Evolutionary conservation across 2,888 invertebrate species (phyloP), one percentile per base, ranked within the genome.

Genomic region (Catocala sponsa): DNA sequence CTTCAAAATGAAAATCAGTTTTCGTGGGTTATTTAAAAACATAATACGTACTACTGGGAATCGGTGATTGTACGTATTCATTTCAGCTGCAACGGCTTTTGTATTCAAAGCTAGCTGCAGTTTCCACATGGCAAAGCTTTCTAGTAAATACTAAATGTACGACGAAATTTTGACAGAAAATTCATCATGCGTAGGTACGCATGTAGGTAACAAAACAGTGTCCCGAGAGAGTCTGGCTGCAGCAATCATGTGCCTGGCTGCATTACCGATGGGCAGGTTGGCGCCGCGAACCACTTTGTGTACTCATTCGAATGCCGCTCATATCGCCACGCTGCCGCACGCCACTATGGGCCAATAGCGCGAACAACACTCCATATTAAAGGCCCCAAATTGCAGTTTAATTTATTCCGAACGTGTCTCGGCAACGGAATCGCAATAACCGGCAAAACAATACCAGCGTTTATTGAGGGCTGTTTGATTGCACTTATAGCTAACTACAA

Each of bases 331-430:
- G 80, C 84, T 80, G 80, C 83, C 84, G 83, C 85, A 81, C 84
- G 80, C 82, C 88, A 82, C 88, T 86, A 89, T 89, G 86, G 87
- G 82, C 87, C 91, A 91, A 90, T 90, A 88, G 87, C 89, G 88
- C 83, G 86, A 90, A 91, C 92, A 92, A 90, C 90, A 91, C 91
- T 91, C 89, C 91, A 91, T 92, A 93, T 92, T 93, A 93, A 93
- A 92, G 86, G 89, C 88, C 85, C 91, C 90, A 92, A 94, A 94
- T 92, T 92, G 92, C 91, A 91, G 88, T 93, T 93, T 92, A 93
- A 94, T 93, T 92, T 94, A 94, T 94, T 92, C 94, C 81, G 91
- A 80, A 88, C 94, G 94, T 94, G 94, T 93, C 91, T 90, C 91
- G 89, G 91, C 91, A 92, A 91, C 90, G 87, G 90, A 91, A 91